These are phyloP conservation scores for Sipha flava DNA, from an alignment of 1,140 invertebrate species.

Conservation along the genomic window DNA sequence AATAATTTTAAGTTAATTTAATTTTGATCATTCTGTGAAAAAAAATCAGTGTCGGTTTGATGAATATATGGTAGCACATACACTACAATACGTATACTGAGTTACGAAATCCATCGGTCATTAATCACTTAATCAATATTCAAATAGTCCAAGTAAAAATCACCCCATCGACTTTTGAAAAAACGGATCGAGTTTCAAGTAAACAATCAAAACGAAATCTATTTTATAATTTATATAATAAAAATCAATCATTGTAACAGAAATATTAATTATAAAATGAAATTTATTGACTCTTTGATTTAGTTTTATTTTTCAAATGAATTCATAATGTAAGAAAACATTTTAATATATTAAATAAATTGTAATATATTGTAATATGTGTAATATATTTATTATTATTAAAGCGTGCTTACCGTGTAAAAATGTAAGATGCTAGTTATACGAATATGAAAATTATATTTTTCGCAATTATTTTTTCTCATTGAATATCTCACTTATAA, in stretches of 20 bases:
- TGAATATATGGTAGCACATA: too few relatives aligned
- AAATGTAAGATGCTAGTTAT: neutral
- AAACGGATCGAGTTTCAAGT: neutral
- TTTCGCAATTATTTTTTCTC: neutral
- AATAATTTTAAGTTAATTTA: too few relatives aligned
- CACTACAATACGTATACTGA: too few relatives aligned
- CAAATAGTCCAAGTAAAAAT: too few relatives aligned
- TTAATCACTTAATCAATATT: too few relatives aligned
- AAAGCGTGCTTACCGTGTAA: neutral
- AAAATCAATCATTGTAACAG: neutral
- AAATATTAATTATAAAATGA: neutral
- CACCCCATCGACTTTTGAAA: neutral
- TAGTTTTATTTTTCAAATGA: neutral
- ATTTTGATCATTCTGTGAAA: too few relatives aligned
- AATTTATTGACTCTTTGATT: neutral
- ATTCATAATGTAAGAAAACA: too few relatives aligned
- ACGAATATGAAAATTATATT: neutral
- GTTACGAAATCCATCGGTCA: too few relatives aligned
- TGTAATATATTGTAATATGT: too few relatives aligned
- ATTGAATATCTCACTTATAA: neutral
- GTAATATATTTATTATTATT: neutral
- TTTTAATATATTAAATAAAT: too few relatives aligned
- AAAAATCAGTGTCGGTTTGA: too few relatives aligned
- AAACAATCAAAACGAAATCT: neutral
- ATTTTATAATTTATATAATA: neutral